These are phyloP conservation scores for Furcifer pardalis DNA, from an alignment of 2,797 vertebrate species.

Conservation along the genomic window DNA sequence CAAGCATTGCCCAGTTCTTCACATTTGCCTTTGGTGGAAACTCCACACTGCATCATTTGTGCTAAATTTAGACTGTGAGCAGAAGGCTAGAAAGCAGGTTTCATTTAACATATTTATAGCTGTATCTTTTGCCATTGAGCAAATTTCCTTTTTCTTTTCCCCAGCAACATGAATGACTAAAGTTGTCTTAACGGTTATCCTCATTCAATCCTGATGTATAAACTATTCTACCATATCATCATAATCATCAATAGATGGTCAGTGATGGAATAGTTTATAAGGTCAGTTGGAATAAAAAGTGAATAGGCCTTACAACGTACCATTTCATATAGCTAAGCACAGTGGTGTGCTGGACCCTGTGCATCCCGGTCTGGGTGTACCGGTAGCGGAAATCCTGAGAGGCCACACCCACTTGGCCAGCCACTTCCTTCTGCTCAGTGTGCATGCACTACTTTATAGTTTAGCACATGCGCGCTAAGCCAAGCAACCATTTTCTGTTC, in stretches of 20 bases:
- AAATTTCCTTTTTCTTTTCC: slow-evolving; percentile 1
- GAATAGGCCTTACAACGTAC: neutral
- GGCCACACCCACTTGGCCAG: too few relatives aligned
- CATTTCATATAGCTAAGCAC: too few relatives aligned
- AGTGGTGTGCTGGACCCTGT: too few relatives aligned
- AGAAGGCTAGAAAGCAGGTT: slow-evolving; percentile 46
- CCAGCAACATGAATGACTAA: slow-evolving; percentile 23
- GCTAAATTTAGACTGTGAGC: slow-evolving; percentile 59
- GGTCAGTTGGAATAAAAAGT: slow-evolving; percentile 22
- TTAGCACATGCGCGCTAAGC: too few relatives aligned
- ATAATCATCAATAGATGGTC: neutral
- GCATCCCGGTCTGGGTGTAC: too few relatives aligned
- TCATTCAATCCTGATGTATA: slow-evolving; percentile 21
- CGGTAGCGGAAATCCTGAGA: too few relatives aligned
- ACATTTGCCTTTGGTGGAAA: slow-evolving; percentile 55
- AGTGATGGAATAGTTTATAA: slow-evolving; percentile 12
- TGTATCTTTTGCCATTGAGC: slow-evolving; percentile 39
- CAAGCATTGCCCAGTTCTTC: slow-evolving; percentile 62
- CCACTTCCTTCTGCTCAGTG: too few relatives aligned
- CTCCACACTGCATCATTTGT: slow-evolving; percentile 49
- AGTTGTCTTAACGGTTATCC: slow-evolving; percentile 20
- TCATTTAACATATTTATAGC: slow-evolving; percentile 28
- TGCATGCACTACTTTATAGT: too few relatives aligned
- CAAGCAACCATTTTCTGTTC: too few relatives aligned
- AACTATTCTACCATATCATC: neutral